phyloP scores from a whole-genome alignment of 2,888 invertebrate genomes.

The Conus canariensis region DNA sequence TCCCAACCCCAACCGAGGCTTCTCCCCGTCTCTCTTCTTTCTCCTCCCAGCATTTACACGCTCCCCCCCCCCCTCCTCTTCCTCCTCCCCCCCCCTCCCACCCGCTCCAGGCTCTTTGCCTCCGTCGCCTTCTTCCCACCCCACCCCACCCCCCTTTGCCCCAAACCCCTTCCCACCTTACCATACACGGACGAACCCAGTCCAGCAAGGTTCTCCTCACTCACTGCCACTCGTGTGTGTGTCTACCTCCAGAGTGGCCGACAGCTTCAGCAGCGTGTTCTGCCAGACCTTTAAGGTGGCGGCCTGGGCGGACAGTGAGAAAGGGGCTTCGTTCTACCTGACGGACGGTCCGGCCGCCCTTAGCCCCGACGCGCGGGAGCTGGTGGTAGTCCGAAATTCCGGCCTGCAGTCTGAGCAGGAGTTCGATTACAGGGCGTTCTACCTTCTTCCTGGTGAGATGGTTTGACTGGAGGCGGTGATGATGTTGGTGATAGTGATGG shows the following conservation, averaged over 20 bases:
- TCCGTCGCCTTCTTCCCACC: too few species aligned
- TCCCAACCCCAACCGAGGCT: too few species aligned
- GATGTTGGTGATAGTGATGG: too few species aligned
- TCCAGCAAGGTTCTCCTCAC: not conserved
- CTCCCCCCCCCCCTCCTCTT: too few species aligned
- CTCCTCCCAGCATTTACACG: too few species aligned
- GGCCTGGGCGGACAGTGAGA: not conserved
- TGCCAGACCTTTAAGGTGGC: slow-evolving; percentile 10
- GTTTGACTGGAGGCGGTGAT: too few species aligned
- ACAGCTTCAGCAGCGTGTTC: not conserved
- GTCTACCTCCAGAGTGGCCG: not conserved
- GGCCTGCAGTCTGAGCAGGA: not conserved
- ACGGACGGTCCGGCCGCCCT: not conserved
- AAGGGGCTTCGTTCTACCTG: not conserved
- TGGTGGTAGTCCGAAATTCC: not conserved
- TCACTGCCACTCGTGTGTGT: too few species aligned
- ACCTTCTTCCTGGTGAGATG: not conserved
- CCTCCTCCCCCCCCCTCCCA: too few species aligned
- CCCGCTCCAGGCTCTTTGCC: too few species aligned
- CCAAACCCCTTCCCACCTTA: not conserved
- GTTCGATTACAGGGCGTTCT: slow-evolving; percentile 17
- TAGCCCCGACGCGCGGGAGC: not conserved
- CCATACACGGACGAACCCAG: not conserved
- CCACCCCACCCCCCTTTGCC: not conserved
- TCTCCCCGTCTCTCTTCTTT: slow-evolving; percentile 24